Base-by-base conservation (phyloP, 2,113 vertebrate species). In the Serinus canaria region DNA sequence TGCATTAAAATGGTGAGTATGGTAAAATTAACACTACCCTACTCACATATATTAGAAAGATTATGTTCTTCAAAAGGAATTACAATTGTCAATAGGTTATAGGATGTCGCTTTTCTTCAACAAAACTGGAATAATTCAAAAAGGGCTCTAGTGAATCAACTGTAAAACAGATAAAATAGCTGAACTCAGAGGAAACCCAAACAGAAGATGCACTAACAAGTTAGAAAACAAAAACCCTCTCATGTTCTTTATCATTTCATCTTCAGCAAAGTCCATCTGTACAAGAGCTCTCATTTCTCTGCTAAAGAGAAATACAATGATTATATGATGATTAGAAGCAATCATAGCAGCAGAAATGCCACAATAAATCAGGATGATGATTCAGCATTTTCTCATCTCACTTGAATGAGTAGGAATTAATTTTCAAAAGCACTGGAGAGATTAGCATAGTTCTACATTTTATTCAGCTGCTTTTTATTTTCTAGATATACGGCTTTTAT, bases 231-330 rank as follows among this genome's bases (percentile, higher is more conserved):
- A 28, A 20, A 37, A 2, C 6, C 25, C 56, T 95, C 78, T 95
- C 55, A 86, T 95, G 59, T 83, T 83, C 44, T 12, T 90, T 83
- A 80, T 84, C 91, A 87, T 55, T 93, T 96, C 81, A 93, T 96
- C 92, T 94, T 73, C 47, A 69, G n/a, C 24, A 62, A 81, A 91
- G 95, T 85, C 80, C 78, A 95, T 87, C 84, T 89, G 78, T 73
- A 86, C 28, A 80, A 69, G 79, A 90, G 83, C 59, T 87, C 83
- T 90, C 35, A 60, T 82, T 94, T 90, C 60, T 86, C 37, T 67
- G 63, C 35, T 67, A 56, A 81, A 83, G 52, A 53, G 77, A 66
- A n/a, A n/a, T n/a, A 56, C 55, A n/a, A n/a, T 56, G 83, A 77
- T 87, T 72, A 72, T 41, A 52, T 52, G 72, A 75, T 81, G 64